These are phyloP conservation scores for Lasiurus borealis DNA, from an alignment of 2,113 vertebrate species.

Conservation along the genomic window DNA sequence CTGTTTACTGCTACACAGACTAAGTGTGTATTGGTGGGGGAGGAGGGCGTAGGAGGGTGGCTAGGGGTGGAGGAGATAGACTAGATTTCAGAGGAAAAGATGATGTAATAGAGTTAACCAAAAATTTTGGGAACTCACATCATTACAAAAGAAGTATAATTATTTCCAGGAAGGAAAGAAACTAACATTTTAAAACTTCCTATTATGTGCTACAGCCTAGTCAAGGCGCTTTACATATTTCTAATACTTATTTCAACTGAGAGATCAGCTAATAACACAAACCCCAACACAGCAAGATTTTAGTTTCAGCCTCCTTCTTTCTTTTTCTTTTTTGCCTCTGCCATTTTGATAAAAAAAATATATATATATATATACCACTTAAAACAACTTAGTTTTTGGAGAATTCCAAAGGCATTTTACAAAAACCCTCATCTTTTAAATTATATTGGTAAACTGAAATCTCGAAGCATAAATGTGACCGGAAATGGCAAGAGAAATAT, in stretches of 20 bases:
- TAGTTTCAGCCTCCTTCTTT: background rate
- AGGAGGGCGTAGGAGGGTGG: background rate
- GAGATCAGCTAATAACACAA: constrained; percentile 4
- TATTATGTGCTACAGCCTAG: background rate
- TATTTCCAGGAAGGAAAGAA: constrained; percentile 43
- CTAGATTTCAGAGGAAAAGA: constrained; percentile 26
- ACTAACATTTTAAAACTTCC: background rate
- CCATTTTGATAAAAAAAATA: background rate
- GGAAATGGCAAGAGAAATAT: constrained; percentile 15
- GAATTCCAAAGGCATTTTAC: constrained; percentile 38
- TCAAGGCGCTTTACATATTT: constrained; percentile 32
- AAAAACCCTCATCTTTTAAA: constrained; percentile 2
- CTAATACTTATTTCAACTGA: constrained; percentile 44
- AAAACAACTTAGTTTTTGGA: constrained; percentile 34
- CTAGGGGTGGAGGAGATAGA: no score
- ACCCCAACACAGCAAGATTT: background rate
- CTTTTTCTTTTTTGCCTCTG: constrained; percentile 31
- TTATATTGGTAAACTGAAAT: background rate
- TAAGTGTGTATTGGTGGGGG: background rate
- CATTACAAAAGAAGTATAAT: background rate
- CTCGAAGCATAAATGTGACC: background rate
- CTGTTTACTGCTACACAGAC: background rate
- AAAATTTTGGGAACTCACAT: constrained; percentile 44
- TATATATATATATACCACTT: no score
- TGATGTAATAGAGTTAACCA: constrained; percentile 26